phyloP scores from a whole-genome alignment of 2,113 vertebrate species.

The Ctenodactylus gundi region DNA sequence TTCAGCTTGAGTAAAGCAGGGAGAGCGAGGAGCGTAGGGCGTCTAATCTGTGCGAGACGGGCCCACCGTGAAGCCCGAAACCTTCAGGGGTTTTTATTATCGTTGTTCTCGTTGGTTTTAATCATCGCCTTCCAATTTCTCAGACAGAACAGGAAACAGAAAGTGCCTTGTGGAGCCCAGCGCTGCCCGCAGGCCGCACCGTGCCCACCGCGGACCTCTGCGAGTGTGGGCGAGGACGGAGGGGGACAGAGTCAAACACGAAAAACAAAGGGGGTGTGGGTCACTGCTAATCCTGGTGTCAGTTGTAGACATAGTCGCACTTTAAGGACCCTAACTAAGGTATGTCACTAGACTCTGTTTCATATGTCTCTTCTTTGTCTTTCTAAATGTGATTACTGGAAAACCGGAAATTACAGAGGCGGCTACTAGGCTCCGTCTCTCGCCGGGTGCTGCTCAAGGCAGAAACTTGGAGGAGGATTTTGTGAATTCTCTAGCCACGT shows the following conservation, averaged over 20 bases:
- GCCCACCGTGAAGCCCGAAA: too few species aligned
- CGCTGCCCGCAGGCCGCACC: rapidly evolving
- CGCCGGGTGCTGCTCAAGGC: not conserved
- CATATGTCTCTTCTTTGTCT: not conserved
- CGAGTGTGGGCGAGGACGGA: rapidly evolving
- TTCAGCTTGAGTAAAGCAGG: not conserved
- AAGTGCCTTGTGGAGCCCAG: not conserved
- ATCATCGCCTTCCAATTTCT: not conserved
- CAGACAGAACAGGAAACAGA: not conserved
- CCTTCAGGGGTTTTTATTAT: not conserved
- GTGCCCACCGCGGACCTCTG: too few species aligned
- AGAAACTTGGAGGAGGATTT: not conserved
- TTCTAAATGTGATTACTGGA: not conserved
- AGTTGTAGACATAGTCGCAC: not conserved
- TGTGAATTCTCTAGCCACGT: slow-evolving; percentile 16
- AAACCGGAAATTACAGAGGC: not conserved
- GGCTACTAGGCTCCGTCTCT: not conserved
- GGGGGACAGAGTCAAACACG: rapidly evolving
- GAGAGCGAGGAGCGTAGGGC: too few species aligned
- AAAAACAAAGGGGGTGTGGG: not conserved
- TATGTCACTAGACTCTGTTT: not conserved
- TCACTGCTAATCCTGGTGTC: not conserved
- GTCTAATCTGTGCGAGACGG: too few species aligned
- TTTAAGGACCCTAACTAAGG: not conserved
- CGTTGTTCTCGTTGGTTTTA: not conserved